Base-by-base conservation (phyloP, 2,888 invertebrate genomes). In the Anthrax anthrax region DNA sequence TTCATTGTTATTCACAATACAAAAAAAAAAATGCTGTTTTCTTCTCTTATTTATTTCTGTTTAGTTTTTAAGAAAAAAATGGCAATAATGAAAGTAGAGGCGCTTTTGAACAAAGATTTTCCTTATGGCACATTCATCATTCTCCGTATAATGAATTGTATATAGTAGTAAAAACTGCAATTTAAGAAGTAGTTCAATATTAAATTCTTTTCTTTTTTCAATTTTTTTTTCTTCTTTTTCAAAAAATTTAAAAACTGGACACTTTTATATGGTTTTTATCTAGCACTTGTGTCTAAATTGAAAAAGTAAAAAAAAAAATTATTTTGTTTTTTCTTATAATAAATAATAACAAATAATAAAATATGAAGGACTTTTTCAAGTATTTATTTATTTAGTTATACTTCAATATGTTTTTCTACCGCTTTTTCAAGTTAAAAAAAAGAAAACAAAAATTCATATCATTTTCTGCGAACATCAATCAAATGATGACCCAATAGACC, bases 51-150 rank as follows among this genome's bases (percentile, higher is more conserved):
- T 41, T 32, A 6, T 23, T 23, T 23, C 8, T 23, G 4, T 23
- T 23, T 23, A 23, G 16, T 42, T 42, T 18, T 32, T 18, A 37
- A 23, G 27, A 18, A 39, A 37, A n/a, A 23, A 41, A 23, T 37
- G 29, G n/a, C 37, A 23, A 18, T 18, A 37, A 36, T 16, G 23
- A 17, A 36, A 16, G 14, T 14, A 36, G 37, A 37, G n/a, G 29
- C 36, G 18, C 45, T 10, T 18, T 41, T 37, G 14, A 18, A 29
- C 41, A 10, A 37, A 36, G 19, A 39, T 39, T 34, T 37, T 8
- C 4, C 4, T 18, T 37, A 41, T 34, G 43, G 43, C 40, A 47
- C 43, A 47, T 50, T 46, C 32, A 49, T 46, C 49, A 49, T n/a
- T n/a, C n/a, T n/a, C n/a, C n/a, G n/a, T n/a, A n/a, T n/a, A n/a